phyloP scores from a whole-genome alignment of 1,140 invertebrate genomes.

The Centruroides vittatus region DNA sequence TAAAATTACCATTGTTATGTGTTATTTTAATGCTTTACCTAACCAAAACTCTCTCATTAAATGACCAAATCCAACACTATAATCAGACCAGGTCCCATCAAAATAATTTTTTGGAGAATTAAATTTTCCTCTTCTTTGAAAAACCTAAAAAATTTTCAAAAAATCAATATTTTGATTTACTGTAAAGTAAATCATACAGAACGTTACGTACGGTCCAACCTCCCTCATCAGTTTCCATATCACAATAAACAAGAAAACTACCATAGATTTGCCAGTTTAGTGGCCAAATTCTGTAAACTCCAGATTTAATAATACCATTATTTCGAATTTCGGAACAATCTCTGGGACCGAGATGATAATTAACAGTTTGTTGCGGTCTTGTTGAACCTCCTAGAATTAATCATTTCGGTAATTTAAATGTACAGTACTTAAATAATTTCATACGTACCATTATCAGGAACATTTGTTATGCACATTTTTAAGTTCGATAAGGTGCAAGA shows the following conservation, averaged over 20 bases:
- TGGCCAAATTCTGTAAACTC: constrained; percentile 56
- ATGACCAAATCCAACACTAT: constrained; percentile 33
- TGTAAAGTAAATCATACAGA: no score
- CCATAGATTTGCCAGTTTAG: constrained; percentile 30
- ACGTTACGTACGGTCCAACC: constrained; percentile 61
- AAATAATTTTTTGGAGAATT: constrained; percentile 46
- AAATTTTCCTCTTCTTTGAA: constrained; percentile 30
- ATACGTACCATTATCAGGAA: no score
- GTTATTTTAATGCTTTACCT: constrained; percentile 21
- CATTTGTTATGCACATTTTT: no score
- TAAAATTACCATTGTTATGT: neutral
- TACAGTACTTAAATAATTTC: no score
- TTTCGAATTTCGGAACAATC: no score
- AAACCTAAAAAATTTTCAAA: neutral
- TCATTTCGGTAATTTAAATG: no score
- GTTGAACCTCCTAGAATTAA: no score
- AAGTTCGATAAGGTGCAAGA: no score
- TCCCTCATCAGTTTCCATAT: constrained; percentile 36
- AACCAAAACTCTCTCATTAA: constrained; percentile 31
- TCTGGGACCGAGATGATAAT: no score
- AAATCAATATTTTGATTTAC: no score
- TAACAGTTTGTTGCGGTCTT: no score
- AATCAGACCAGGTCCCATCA: constrained; percentile 32
- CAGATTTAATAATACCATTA: constrained; percentile 17
- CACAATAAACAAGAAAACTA: constrained; percentile 55